phyloP scores from a whole-genome alignment of 2,888 invertebrate genomes.

The Labia minor region DNA sequence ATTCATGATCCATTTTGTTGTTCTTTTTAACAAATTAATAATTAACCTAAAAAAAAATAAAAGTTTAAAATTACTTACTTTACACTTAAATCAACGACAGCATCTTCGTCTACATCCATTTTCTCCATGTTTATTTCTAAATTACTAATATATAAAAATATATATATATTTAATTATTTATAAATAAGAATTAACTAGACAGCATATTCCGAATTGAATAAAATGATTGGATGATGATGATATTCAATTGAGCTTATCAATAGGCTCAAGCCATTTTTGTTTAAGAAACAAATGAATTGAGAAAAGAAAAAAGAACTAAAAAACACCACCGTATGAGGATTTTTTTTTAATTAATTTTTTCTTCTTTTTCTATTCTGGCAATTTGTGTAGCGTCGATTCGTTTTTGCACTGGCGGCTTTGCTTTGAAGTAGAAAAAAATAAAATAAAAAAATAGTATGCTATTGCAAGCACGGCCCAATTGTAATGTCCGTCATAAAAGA shows the following conservation, averaged over 20 bases:
- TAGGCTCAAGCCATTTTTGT: neutral
- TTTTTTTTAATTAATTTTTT: no score
- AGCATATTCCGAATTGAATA: neutral
- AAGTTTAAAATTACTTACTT: conserved; percentile 43
- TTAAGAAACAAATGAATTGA: no score
- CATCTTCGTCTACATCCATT: conserved; percentile 78
- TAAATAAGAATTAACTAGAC: no score
- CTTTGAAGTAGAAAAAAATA: no score
- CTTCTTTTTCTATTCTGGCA: no score
- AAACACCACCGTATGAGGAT: no score
- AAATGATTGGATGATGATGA: neutral
- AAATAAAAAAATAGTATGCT: no score
- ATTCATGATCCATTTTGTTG: no score
- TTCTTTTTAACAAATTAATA: neutral
- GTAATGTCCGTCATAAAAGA: neutral
- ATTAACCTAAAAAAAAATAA: neutral
- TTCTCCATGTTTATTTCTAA: conserved; percentile 39
- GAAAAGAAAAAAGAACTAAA: no score
- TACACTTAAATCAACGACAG: conserved; percentile 79
- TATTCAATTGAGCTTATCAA: neutral
- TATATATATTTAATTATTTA: no score
- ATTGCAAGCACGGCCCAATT: neutral
- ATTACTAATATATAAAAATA: neutral
- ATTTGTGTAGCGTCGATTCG: no score
- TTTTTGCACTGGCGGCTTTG: no score